These are phyloP conservation scores for Coilia nasus DNA, from an alignment of 2,797 vertebrate genomes.

Conservation along the genomic window DNA sequence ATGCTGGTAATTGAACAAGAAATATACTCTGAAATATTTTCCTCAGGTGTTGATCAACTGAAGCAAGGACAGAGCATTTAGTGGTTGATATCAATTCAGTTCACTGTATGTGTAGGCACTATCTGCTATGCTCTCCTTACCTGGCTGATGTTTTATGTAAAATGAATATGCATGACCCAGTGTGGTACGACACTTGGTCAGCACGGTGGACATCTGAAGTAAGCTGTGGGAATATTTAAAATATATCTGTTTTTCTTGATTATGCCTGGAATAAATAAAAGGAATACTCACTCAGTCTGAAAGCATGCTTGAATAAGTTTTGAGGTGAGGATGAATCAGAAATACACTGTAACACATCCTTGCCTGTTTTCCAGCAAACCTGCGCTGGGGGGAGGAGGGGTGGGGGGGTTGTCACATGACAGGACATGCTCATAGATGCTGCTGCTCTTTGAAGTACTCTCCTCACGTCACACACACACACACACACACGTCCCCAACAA, in stretches of 20 bases:
- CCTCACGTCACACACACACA: neutral
- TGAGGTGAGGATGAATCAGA: neutral
- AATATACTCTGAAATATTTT: neutral
- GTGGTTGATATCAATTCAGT: constrained; percentile 38
- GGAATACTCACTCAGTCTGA: constrained; percentile 31
- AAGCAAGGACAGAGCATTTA: constrained; percentile 30
- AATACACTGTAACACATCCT: neutral
- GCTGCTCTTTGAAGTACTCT: neutral
- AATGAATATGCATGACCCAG: constrained; percentile 43
- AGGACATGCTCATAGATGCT: neutral
- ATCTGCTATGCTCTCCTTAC: constrained; percentile 59
- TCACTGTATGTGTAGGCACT: constrained; percentile 23
- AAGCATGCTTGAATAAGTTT: neutral
- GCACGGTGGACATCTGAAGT: neutral
- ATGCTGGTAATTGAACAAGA: neutral
- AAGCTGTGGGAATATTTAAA: neutral
- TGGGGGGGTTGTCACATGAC: neutral
- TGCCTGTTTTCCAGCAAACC: neutral
- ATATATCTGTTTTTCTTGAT: neutral
- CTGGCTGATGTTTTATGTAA: constrained; percentile 53
- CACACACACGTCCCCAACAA: neutral
- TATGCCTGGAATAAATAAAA: constrained; percentile 56
- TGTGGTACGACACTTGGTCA: neutral
- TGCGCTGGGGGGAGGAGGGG: neutral
- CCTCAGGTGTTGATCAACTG: neutral